Base-by-base conservation (phyloP, 2,888 invertebrate genomes). In the Bombylius discolor region DNA sequence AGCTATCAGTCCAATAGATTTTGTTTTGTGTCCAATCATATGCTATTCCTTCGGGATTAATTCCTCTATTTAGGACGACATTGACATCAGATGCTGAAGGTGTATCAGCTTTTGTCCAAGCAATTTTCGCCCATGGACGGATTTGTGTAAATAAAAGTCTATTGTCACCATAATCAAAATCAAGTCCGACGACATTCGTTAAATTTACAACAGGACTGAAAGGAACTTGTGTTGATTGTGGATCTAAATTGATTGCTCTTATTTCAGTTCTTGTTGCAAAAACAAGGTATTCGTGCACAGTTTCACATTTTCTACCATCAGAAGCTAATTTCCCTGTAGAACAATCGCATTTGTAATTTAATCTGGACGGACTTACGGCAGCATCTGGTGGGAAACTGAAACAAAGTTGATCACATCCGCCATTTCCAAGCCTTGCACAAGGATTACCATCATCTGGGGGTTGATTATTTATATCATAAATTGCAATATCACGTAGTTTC, bases 1-100 rank as follows among this genome's bases (percentile, higher is more conserved):
- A 87, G 36, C 93, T 92, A 67, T 98, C 98, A 0, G 97, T 94
- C 95, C 96, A 99, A 72, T 97, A 98, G 45, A 99, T 83, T 71
- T 96, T 97, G 69, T 90, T 89, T 64, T 93, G 93, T 0, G 97
- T 92, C 98, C 98, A 99, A 69, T 99, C 98, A 68, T 95, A 94
- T 0, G 94, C 91, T 60, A 95, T 88, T 5, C 94, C 93, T 71
- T 94, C 93, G 0, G 94, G 93, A 72, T 92, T 93, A 55, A 93
- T 90, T 32, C 89, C 87, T 67, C 84, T 84, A 63, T 74, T 83
- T 42, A 89, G 80, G 3, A 91, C 81, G 55, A 82, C 83, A 49
- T 81, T 81, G 6, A 85, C 81, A 51, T 79, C 79, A 5, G 76
- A 70, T 4, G 76, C 71, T 3, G 81, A 80, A 0, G 90, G 90